A percentile compares a stretch with the other conserved stretches of the same genome.
These are phyloP conservation scores for Miltochrista miniata DNA, from an alignment of 2,888 invertebrate species.

Conservation along the genomic window DNA sequence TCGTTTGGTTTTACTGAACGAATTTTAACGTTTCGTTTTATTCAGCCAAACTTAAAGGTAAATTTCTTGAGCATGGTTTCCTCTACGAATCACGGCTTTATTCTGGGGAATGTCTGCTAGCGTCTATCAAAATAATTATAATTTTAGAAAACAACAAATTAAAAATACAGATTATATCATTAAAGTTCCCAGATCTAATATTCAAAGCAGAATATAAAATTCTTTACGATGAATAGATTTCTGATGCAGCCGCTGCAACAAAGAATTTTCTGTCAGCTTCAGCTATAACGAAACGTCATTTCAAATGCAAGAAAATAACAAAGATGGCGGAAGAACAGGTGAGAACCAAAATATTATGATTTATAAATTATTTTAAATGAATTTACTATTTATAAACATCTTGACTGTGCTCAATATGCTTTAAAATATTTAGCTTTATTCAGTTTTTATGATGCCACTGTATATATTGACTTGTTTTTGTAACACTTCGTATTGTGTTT, in stretches of 20 bases:
- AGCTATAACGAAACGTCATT: conserved; percentile 60
- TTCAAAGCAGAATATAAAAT: no score
- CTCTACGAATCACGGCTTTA: no score
- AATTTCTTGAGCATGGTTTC: no score
- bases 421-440: conserved; percentile 8
- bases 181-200: no score
- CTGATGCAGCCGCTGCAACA: no score
- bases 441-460: conserved; percentile 13
- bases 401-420: conserved; percentile 8
- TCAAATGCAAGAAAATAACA: conserved; percentile 81
- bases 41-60: no score
- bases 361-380: conserved; percentile 65
- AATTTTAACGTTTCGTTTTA: background rate
- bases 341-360: conserved; percentile 81
- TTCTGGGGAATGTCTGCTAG: no score
- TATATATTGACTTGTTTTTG: conserved; percentile 13
- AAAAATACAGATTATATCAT: no score
- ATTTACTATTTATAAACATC: conserved; percentile 37
- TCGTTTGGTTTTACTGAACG: background rate
- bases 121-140: no score
- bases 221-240: no score
- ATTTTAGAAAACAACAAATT: no score
- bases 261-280: no score
- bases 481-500: conserved; percentile 21
- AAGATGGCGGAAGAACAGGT: conserved; percentile 93